Evolutionary conservation across 2,113 vertebrate species (phyloP).

Genomic region (Scatophagus argus): DNA sequence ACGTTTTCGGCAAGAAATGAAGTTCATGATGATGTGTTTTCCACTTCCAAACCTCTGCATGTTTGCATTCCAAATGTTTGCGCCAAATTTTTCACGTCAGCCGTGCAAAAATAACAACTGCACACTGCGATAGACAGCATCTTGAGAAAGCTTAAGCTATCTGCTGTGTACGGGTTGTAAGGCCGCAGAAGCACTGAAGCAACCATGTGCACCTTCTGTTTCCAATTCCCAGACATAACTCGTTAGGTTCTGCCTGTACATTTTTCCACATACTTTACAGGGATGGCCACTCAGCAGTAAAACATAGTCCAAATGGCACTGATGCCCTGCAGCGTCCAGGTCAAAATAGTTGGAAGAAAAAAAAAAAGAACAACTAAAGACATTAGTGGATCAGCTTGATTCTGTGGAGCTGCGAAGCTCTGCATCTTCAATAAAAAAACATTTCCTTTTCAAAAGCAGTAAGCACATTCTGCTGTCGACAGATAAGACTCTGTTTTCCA

Average conservation of each 20-base stretch:
- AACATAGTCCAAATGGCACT: constrained; percentile 50
- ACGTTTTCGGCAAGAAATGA: neutral
- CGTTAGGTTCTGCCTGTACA: constrained; percentile 53
- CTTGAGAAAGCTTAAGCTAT: constrained; percentile 40
- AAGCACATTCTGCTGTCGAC: constrained; percentile 40
- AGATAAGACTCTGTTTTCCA: constrained; percentile 66
- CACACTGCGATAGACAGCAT: constrained; percentile 15
- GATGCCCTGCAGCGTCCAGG: constrained; percentile 42
- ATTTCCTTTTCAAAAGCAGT: constrained; percentile 23
- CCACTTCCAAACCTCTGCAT: neutral
- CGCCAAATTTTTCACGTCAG: neutral
- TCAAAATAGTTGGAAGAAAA: constrained; percentile 15
- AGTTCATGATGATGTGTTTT: no score
- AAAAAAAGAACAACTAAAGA: neutral
- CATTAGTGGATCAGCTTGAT: constrained; percentile 17
- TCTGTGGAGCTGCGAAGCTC: constrained; percentile 13
- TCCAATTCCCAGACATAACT: constrained; percentile 50
- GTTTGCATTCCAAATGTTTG: neutral
- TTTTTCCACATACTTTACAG: constrained; percentile 41
- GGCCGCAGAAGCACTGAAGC: constrained; percentile 42
- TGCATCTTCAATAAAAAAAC: constrained; percentile 37
- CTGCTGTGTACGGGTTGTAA: constrained; percentile 21
- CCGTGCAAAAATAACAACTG: constrained; percentile 11
- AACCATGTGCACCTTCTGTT: constrained; percentile 37
- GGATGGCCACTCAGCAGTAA: constrained; percentile 43